A percentile compares a stretch with the other conserved stretches of the same genome.
These are phyloP conservation scores for Tamandua tetradactyla DNA, from an alignment of 2,797 vertebrate species.

Conservation along the genomic window DNA sequence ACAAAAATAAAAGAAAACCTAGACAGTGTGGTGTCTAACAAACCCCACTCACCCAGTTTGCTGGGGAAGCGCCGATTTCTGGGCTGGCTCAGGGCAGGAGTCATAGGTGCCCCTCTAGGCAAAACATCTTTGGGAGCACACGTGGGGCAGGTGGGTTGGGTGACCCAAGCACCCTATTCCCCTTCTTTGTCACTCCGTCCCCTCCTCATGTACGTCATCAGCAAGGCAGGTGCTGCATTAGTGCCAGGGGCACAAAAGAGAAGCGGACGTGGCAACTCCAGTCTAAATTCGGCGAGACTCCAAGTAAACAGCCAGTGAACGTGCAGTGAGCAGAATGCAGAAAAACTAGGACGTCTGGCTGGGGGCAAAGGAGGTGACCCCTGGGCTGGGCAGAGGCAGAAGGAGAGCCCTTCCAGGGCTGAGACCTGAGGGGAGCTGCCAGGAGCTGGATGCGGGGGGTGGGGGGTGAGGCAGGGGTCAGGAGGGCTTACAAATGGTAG, in stretches of 20 bases:
- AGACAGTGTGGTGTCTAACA: neutral
- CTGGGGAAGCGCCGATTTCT: neutral
- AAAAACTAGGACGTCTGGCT: neutral
- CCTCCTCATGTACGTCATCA: neutral
- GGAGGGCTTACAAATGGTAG: neutral
- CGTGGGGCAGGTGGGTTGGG: neutral
- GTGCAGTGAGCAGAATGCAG: neutral
- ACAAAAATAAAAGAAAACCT: neutral
- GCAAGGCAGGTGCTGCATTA: neutral
- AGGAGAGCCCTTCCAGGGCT: neutral
- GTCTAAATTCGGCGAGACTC: neutral
- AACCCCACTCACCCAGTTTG: neutral
- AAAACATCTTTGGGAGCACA: neutral
- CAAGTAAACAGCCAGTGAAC: neutral
- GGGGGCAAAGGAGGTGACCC: neutral
- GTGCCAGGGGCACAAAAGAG: neutral
- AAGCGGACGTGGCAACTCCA: neutral
- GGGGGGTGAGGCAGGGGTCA: neutral
- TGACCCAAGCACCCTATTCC: no score
- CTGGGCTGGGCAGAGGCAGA: neutral
- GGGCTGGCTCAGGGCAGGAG: accelerated
- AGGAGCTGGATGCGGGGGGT: neutral
- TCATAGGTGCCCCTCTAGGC: accelerated
- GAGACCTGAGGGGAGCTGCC: neutral
- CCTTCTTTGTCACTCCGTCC: neutral